A percentile compares a stretch with the other conserved stretches of the same genome.
Conservation (phyloP, 64 coral and sea anemone genomes). For the Montipora cactus region DNA sequence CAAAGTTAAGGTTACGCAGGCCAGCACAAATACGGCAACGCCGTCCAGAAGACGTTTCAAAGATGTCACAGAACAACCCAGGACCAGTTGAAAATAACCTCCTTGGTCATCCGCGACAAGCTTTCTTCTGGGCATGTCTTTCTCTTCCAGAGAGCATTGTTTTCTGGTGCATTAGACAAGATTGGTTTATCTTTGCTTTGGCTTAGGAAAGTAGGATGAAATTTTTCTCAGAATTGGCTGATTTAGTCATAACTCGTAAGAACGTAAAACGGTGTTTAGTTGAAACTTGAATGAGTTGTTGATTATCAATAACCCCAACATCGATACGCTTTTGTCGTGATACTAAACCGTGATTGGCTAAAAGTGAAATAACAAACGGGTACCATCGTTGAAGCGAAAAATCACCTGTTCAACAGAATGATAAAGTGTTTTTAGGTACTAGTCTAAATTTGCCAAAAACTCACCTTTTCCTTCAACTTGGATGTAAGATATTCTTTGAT, state of each 20-base stretch:
- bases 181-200: background rate
- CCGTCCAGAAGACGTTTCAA: slow-evolving; percentile 71
- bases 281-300: background rate
- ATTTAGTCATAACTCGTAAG: slow-evolving; percentile 29
- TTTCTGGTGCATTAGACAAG: background rate
- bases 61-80: slow-evolving; percentile 41
- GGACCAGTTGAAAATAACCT: background rate
- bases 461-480: background rate
- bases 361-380: background rate
- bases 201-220: background rate
- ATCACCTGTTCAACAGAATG: slow-evolving; percentile 5
- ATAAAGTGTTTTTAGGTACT: background rate
- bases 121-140: slow-evolving; percentile 39
- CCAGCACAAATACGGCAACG: slow-evolving; percentile 60
- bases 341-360: background rate
- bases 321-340: background rate
- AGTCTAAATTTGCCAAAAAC: background rate
- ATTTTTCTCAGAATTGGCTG: background rate
- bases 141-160: slow-evolving; percentile 1
- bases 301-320: background rate
- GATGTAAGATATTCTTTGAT: background rate
- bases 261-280: background rate
- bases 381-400: background rate
- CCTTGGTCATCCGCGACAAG: background rate
- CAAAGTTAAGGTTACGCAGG: slow-evolving; percentile 62